Evolutionary conservation across 2,888 invertebrate species (phyloP), one percentile per base, ranked within the genome.

Genomic region (Agapostemon virescens): DNA sequence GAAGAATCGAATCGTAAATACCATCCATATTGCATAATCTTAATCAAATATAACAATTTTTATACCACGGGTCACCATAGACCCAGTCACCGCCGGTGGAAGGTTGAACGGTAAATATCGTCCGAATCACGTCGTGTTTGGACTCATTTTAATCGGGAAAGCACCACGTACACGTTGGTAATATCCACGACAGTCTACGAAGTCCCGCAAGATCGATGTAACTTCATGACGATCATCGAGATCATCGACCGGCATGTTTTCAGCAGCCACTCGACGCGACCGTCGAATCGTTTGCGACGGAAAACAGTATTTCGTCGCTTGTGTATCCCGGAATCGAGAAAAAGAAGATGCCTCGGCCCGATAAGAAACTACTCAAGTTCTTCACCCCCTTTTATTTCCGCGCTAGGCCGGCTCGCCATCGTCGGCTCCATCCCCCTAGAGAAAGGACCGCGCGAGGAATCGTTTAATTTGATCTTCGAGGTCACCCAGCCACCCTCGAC

Each of bases 391-490:
- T 52, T 17, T 55, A 15, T 58, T 52, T 23, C 58, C 17, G 30
- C 26, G 26, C 38, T 33, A 64, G 69, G 45, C 68, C 40, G 30
- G 33, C 69, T 66, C 38, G 67, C 30, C 68, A 69, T 64, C 78
- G 78, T 77, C 78, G 74, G 61, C 78, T 61, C 33, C 61, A 26
- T 73, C 52, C 74, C 74, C 79, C 81, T 17, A 30, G 49, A 49
- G 49, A 49, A n/a, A 49, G n/a, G 49, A 49, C 49, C 49, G 49
- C 58, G n/a, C 33, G 73, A 74, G 78, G 85, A 82, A 85, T 85
- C 85, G 79, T 85, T 85, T 85, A 83, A 83, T 85, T 85, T 83
- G 83, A 85, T 84, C 85, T 83, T 75, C 69, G 73, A 63, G 80
- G 70, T 77, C 72, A 63, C 55, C 55, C 55, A 26, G 55, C 55